Conservation (phyloP, 2,797 vertebrate species). For the Chaenodraco wilsoni region DNA sequence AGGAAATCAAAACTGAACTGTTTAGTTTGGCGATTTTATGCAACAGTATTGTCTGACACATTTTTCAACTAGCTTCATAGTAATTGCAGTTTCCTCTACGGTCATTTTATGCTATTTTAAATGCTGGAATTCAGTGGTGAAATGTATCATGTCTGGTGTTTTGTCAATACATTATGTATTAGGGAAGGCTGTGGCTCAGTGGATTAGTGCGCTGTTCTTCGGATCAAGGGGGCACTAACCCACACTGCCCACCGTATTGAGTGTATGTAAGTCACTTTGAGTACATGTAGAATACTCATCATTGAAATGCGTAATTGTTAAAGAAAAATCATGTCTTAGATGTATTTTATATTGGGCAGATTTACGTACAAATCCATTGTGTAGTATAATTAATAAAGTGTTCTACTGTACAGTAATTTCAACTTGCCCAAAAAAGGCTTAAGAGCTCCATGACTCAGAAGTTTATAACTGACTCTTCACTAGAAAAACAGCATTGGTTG, state of each 20-base stretch:
- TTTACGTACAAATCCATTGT: not conserved
- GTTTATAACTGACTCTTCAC: not conserved
- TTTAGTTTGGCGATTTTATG: not conserved
- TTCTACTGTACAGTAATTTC: too few species aligned
- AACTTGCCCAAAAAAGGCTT: too few species aligned
- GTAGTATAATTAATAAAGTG: not conserved
- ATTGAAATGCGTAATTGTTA: not conserved
- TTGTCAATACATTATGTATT: slow-evolving; percentile 6
- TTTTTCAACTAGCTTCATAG: not conserved
- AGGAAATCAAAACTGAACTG: slow-evolving; percentile 4
- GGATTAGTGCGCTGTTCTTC: too few species aligned
- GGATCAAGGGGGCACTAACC: too few species aligned
- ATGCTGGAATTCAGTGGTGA: slow-evolving; percentile 13
- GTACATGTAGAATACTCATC: not conserved
- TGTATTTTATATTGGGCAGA: not conserved
- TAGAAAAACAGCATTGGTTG: not conserved
- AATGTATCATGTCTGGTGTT: slow-evolving; percentile 2
- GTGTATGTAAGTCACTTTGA: not conserved
- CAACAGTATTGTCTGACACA: not conserved
- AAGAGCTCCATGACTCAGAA: not conserved
- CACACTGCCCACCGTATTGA: too few species aligned
- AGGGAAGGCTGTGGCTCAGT: too few species aligned
- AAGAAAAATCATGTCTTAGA: not conserved
- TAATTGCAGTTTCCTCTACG: slow-evolving; percentile 2
- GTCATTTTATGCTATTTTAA: not conserved